phyloP scores from a whole-genome alignment of 2,113 vertebrate genomes.

The Megalops atlanticus region DNA sequence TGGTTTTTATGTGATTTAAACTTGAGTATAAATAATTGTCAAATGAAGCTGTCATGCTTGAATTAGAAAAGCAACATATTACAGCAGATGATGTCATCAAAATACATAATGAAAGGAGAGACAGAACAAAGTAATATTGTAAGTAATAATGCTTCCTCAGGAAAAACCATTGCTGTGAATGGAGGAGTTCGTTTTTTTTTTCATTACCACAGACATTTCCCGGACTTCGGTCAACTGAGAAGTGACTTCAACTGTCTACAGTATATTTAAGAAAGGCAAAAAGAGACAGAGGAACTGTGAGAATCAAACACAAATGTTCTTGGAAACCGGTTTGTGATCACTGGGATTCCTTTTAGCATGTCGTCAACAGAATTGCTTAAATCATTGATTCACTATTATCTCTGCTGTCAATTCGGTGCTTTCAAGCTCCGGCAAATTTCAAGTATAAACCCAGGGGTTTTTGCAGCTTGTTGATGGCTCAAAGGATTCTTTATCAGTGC shows the following conservation, averaged over 20 bases:
- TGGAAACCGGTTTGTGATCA: neutral
- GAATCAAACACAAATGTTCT: neutral
- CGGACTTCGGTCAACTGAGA: conserved; percentile 14
- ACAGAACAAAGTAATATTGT: conserved; percentile 22
- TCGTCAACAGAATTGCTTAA: neutral
- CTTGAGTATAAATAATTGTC: conserved; percentile 27
- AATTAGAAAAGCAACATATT: conserved; percentile 33
- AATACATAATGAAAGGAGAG: conserved; percentile 21
- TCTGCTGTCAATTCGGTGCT: neutral
- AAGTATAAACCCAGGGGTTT: too few species aligned
- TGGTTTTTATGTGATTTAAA: conserved; percentile 29
- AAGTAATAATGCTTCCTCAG: conserved; percentile 22
- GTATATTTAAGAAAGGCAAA: conserved; percentile 4
- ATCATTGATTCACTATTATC: neutral
- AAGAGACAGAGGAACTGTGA: neutral
- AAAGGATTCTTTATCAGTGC: neutral
- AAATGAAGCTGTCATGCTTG: conserved; percentile 28
- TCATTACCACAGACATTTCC: conserved; percentile 31
- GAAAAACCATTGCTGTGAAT: conserved; percentile 31
- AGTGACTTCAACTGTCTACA: conserved; percentile 22
- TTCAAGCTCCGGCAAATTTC: neutral
- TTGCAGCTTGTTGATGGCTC: neutral
- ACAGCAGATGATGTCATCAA: conserved; percentile 28
- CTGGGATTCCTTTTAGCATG: neutral
- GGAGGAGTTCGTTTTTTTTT: conserved; percentile 8